Evolutionary conservation across 2,888 invertebrate genomes (phyloP), one percentile per base, ranked within the genome.

Genomic region (Melinaea marsaeus): DNA sequence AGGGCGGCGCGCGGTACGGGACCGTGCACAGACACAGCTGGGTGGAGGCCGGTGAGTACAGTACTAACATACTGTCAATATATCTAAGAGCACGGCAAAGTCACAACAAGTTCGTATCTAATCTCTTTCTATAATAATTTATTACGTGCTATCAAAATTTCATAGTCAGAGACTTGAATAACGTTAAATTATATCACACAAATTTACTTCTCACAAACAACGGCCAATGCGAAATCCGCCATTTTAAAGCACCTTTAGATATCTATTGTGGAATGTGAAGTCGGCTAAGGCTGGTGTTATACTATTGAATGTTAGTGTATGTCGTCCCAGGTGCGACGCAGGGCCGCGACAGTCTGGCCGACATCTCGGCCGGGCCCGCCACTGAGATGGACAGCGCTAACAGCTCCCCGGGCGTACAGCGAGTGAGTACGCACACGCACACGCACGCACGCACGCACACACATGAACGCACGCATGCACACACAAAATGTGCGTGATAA

Each of bases 361-460:
- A 97, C 84, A 88, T 96, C 64, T 92, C 94, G 2, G 92, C 93
- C 0, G 92, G 92, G 2, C 91, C 92, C 34, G 92, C 91, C 71
- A 91, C 94, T 0, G 98, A 98, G 77, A 92, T 96, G 63, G 98
- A 98, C 81, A 98, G 97, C 82, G 95, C 95, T 0, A 94, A 94
- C 71, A 97, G 97, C 76, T 98, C 98, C 33, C 98, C 98, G 0
- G 95, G 95, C n/a, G 93, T 96, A 56, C 93, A 93, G 69, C 91
- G 94, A 90, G 95, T 95, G 77, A 79, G 81, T 81, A 47, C 32
- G 42, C 13, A 47, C 32, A 61, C 62, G 4, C 13, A 51, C n/a
- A 51, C 2, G 22, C 7, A 46, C n/a, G 11, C 45, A 45, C 45
- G 11, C 45, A 5, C 11, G 11, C n/a, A n/a, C 47, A 47, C n/a